phyloP scores from a whole-genome alignment of 1,140 invertebrate species.

The Zaprionus davidi region DNA sequence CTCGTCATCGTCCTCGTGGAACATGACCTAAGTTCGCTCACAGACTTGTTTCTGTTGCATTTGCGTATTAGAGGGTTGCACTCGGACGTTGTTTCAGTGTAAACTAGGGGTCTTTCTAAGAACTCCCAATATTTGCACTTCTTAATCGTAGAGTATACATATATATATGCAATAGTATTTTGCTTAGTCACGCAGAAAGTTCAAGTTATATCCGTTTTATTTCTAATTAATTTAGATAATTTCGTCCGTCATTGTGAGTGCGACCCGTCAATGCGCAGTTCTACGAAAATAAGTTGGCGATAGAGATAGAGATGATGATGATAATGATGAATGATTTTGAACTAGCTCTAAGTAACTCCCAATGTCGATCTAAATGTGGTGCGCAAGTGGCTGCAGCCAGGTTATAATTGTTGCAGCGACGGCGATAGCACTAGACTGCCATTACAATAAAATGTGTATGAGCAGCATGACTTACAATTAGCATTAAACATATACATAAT shows the following conservation, averaged over 20 bases:
- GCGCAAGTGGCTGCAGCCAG: conserved; percentile 42
- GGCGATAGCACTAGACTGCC: conserved; percentile 63
- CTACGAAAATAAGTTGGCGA: conserved; percentile 32
- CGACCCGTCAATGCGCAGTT: conserved; percentile 22
- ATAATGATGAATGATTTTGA: conserved; percentile 52
- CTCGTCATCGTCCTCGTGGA: conserved; percentile 84
- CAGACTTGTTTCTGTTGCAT: conserved; percentile 22
- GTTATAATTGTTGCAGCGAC: conserved; percentile 40
- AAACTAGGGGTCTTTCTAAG: conserved; percentile 18
- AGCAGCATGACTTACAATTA: conserved; percentile 82
- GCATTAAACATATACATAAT: conserved; percentile 68
- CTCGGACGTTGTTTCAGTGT: conserved; percentile 16
- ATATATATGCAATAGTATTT: conserved; percentile 29
- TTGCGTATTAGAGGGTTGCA: conserved; percentile 31
- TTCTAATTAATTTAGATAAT: conserved; percentile 18
- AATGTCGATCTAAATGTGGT: conserved; percentile 69
- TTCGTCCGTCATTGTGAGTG: conserved; percentile 15
- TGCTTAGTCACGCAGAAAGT: conserved; percentile 9
- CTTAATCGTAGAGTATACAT: conserved; percentile 26
- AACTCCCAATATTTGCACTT: conserved; percentile 29
- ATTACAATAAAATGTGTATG: conserved; percentile 78
- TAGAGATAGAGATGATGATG: conserved; percentile 1
- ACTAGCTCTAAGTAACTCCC: conserved; percentile 64
- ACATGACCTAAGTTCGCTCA: conserved; percentile 75
- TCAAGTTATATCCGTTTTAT: conserved; percentile 15